phyloP scores from a whole-genome alignment of 2,797 vertebrate genomes.

The Tauraco hartlaubi region DNA sequence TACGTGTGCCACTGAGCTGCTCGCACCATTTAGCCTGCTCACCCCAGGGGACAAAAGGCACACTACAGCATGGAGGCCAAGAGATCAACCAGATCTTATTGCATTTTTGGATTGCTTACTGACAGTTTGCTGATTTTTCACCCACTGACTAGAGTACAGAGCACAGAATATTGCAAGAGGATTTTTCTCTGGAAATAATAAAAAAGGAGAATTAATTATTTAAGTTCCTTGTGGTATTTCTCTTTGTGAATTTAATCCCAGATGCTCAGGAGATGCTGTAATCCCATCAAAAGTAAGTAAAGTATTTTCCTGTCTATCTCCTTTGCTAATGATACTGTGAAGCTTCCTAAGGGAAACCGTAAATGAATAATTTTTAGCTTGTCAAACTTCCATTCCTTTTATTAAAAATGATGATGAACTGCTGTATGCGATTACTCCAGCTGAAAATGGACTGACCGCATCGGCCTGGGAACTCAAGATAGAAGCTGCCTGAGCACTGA shows the following conservation, averaged over 20 bases:
- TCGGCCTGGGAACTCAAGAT: not conserved
- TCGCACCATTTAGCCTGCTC: fast-evolving
- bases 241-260: not conserved
- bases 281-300: not conserved
- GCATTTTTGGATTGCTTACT: not conserved
- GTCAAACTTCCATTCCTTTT: not conserved
- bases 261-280: not conserved
- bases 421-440: not conserved
- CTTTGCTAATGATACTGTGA: not conserved
- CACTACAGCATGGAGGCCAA: not conserved
- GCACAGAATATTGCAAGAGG: not conserved
- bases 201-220: not conserved
- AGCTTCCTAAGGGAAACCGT: not conserved
- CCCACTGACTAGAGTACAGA: not conserved
- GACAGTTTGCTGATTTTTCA: not conserved
- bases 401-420: constrained; percentile 20
- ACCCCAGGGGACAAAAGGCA: not conserved
- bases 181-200: not conserved
- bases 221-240: not conserved
- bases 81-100: not conserved
- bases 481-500: not conserved
- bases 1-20: not conserved
- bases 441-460: not conserved
- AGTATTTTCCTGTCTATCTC: not conserved
- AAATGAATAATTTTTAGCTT: not conserved